Conservation (phyloP, 2,113 vertebrate species). For the Todiramphus chloris region DNA sequence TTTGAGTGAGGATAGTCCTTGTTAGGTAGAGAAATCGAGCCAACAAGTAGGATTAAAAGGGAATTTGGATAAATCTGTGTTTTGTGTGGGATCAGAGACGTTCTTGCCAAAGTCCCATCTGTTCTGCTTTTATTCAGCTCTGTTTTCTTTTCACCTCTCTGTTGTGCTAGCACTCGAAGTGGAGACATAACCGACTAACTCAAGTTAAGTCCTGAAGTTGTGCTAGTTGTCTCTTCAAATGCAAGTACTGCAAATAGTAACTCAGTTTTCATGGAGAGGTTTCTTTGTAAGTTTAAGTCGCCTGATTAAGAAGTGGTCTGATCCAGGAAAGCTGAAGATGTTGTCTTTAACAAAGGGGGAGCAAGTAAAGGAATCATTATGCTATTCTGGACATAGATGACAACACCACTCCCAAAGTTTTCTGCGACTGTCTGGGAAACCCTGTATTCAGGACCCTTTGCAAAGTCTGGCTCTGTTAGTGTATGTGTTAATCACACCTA, state of each 20-base stretch:
- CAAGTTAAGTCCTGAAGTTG: background rate
- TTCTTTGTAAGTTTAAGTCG: background rate
- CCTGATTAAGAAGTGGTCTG: background rate
- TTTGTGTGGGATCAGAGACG: background rate
- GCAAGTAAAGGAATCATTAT: background rate
- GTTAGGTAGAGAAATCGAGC: background rate
- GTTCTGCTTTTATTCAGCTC: background rate
- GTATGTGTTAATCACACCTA: background rate
- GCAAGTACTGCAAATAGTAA: background rate
- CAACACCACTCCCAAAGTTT: background rate
- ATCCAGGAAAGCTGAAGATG: background rate
- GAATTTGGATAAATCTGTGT: background rate
- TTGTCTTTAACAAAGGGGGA: background rate
- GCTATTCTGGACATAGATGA: background rate
- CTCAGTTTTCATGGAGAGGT: background rate
- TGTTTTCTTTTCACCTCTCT: conserved; percentile 32
- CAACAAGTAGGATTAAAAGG: background rate
- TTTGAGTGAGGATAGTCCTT: background rate
- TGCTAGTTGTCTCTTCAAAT: background rate
- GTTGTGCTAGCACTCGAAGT: background rate
- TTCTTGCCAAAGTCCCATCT: conserved; percentile 16
- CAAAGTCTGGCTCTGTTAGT: background rate
- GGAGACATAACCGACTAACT: background rate
- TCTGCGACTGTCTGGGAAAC: background rate
- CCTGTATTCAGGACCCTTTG: background rate